Conservation (phyloP, 2,888 invertebrate species). For the Brenthis daphne region DNA sequence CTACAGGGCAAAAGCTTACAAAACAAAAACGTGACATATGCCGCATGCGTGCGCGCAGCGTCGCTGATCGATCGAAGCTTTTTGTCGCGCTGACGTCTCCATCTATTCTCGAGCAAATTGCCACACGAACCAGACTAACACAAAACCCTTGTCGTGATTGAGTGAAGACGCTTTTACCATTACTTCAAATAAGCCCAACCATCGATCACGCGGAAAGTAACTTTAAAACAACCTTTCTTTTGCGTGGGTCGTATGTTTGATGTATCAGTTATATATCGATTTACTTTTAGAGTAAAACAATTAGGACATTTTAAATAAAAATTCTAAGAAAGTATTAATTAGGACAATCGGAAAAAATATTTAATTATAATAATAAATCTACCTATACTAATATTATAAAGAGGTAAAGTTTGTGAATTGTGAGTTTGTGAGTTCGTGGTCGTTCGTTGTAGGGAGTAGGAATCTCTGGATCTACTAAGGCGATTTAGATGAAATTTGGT, state of each 20-base stretch:
- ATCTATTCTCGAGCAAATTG: conserved; percentile 78
- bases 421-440: too few relatives aligned
- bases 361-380: too few relatives aligned
- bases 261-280: conserved; percentile 22
- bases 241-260: conserved; percentile 30
- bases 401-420: too few relatives aligned
- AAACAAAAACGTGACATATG: conserved; percentile 32
- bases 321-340: too few relatives aligned
- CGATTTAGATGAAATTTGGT: too few relatives aligned
- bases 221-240: conserved; percentile 46
- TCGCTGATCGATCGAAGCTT: conserved; percentile 76
- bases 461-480: too few relatives aligned
- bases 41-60: conserved; percentile 59
- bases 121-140: conserved; percentile 49
- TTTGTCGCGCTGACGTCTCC: conserved; percentile 78
- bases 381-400: too few relatives aligned
- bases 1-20: conserved; percentile 15
- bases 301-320: too few relatives aligned
- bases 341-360: too few relatives aligned
- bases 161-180: conserved; percentile 62
- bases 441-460: too few relatives aligned
- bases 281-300: neutral
- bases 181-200: conserved; percentile 70
- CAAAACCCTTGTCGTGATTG: conserved; percentile 69
- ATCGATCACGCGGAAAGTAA: conserved; percentile 65